phyloP scores from a whole-genome alignment of 1,140 invertebrate genomes.

The Homalodisca vitripennis region DNA sequence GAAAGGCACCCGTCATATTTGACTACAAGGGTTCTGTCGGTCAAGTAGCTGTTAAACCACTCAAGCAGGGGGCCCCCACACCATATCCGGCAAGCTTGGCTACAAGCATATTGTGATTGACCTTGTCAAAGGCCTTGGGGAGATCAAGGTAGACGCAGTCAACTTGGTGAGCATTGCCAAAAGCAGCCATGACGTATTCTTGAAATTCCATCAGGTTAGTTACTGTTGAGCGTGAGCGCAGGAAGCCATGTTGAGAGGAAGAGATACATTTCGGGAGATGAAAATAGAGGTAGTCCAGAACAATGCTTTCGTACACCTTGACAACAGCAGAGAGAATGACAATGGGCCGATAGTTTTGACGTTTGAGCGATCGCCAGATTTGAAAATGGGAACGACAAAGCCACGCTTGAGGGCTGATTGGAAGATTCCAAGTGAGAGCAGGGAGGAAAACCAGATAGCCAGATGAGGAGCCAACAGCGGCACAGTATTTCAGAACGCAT shows the following conservation, averaged over 20 bases:
- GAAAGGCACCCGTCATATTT: conserved; percentile 39
- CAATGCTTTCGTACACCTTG: conserved; percentile 1
- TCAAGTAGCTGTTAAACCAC: conserved; percentile 42
- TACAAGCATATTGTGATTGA: conserved; percentile 30
- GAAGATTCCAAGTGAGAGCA: not conserved
- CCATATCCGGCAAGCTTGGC: conserved; percentile 30
- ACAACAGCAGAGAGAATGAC: not conserved
- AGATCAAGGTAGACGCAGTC: conserved; percentile 27
- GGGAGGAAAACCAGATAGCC: not conserved
- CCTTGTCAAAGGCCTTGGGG: conserved; percentile 34
- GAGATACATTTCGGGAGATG: conserved; percentile 24
- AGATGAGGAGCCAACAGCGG: not conserved
- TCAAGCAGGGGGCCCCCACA: conserved; percentile 32
- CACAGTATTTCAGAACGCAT: not conserved
- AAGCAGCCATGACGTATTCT: no score
- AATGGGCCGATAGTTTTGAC: conserved; percentile 11
- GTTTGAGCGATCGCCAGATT: not conserved
- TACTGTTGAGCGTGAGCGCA: conserved; percentile 26
- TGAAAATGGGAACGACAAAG: not conserved
- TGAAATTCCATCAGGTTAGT: conserved; percentile 32
- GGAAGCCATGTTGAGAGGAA: conserved; percentile 32
- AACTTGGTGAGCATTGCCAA: conserved; percentile 27
- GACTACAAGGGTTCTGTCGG: conserved; percentile 40
- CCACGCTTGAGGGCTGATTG: not conserved
- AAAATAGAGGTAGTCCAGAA: conserved; percentile 22